Base-by-base conservation (phyloP, 1,140 invertebrate species). In the Parasteatoda tepidariorum region DNA sequence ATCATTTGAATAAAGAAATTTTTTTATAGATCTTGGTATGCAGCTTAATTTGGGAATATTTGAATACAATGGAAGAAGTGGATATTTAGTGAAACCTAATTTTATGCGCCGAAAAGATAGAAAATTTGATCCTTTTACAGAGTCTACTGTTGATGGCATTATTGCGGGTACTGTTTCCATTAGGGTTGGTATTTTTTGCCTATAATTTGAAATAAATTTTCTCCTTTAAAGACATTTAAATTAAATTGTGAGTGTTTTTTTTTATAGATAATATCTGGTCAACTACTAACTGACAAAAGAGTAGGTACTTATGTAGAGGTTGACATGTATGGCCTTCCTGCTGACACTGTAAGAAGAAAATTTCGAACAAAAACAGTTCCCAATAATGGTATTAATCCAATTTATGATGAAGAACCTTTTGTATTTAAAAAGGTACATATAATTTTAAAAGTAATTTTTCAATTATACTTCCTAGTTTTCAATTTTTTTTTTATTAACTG, bases 111-210 rank as follows among this genome's bases (percentile, higher is more conserved):
- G 98, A 73, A 94, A 94, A 84, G 98, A 99, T 90, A 91, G 96
- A 3, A 93, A 94, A 6, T 94, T 99, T 87, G 98, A 99, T 92
- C 98, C 98, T 2, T 99, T 99, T 89, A 98, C 98, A 2, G 98
- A 99, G 90, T 97, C 96, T 75, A 98, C 97, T n/a, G 97, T 99
- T 26, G 98, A 99, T 91, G 98, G 98, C 76, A 99, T 99, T 74
- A 99, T 99, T 87, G 98, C 98, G 28, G 98, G 97, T 18, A 97
- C 95, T 18, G 95, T 99, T 68, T 94, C 95, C 68, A 95, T 99
- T 59, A 93, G 94, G 82, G 95, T 97, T 81, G 74, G 83, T 64
- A 54, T 28, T 48, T 38, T 13, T 2, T 41, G 9, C 31, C 18
- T 38, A 0, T 15, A 2, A 0, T 15, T 64, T 11, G 15, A n/a